phyloP scores from a whole-genome alignment of 2,113 vertebrate species.

The Monopterus albus region DNA sequence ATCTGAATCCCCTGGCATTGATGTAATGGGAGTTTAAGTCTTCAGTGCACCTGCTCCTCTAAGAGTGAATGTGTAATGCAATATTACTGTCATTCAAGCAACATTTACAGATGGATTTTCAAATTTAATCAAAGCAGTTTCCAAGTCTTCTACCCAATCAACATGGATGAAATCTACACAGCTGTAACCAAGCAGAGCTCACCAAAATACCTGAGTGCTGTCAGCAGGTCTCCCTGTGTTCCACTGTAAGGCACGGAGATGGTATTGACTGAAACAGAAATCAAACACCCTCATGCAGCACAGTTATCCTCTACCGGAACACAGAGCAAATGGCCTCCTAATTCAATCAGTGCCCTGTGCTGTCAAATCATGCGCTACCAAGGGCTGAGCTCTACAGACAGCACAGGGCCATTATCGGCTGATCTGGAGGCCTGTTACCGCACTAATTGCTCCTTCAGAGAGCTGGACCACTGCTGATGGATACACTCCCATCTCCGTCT shows the following conservation, averaged over 20 bases:
- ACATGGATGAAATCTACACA: slow-evolving; percentile 33
- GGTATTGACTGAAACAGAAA: slow-evolving; percentile 76
- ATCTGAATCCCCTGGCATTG: slow-evolving; percentile 66
- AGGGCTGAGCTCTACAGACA: slow-evolving; percentile 84
- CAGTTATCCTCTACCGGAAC: slow-evolving; percentile 85
- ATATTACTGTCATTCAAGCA: neutral
- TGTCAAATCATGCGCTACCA: slow-evolving; percentile 90
- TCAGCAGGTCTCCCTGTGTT: slow-evolving; percentile 50
- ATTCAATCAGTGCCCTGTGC: slow-evolving; percentile 91
- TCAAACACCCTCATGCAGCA: slow-evolving; percentile 78
- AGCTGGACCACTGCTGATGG: slow-evolving; percentile 73
- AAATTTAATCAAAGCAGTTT: slow-evolving; percentile 1
- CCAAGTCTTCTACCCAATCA: slow-evolving; percentile 11
- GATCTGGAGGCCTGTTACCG: slow-evolving; percentile 88
- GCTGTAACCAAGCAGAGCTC: slow-evolving; percentile 26
- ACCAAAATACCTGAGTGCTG: slow-evolving; percentile 41
- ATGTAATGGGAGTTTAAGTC: slow-evolving; percentile 71
- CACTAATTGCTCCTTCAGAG: slow-evolving; percentile 90
- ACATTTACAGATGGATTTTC: slow-evolving; percentile 7
- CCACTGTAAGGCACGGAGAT: slow-evolving; percentile 58
- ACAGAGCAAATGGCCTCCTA: slow-evolving; percentile 92
- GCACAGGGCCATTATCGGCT: slow-evolving; percentile 87
- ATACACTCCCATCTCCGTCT: slow-evolving; percentile 58
- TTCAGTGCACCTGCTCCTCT: slow-evolving; percentile 71
- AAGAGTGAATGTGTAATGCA: slow-evolving; percentile 10